These are phyloP conservation scores for Zosterops japonicus DNA, from an alignment of 2,113 vertebrate genomes.

Conservation along the genomic window DNA sequence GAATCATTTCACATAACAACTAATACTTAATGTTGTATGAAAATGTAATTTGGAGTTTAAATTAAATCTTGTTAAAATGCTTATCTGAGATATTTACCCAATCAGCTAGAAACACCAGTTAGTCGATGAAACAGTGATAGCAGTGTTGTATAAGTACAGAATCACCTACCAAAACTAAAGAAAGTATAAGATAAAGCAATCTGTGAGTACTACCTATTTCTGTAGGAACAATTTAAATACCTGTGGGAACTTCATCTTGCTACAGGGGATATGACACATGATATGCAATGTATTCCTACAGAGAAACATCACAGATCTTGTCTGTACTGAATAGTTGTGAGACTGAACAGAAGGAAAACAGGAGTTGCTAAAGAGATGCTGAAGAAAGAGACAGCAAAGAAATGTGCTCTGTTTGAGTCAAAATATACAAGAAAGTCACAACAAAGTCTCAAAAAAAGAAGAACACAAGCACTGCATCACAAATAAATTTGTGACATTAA, in stretches of 20 bases:
- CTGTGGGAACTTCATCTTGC: neutral
- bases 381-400: neutral
- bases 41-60: conserved; percentile 30
- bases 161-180: neutral
- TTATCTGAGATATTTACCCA: neutral
- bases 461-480: neutral
- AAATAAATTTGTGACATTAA: neutral
- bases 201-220: neutral
- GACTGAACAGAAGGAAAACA: neutral
- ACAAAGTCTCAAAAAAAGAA: neutral
- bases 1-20: neutral
- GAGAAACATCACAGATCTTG: neutral
- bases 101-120: neutral
- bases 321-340: neutral
- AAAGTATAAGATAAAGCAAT: neutral
- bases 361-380: neutral
- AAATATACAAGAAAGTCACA: neutral
- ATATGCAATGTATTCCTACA: neutral
- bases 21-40: neutral
- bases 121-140: neutral
- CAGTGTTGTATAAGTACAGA: neutral
- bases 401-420: neutral
- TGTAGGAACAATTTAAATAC: neutral
- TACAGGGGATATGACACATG: neutral
- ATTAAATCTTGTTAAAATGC: conserved; percentile 27